These are phyloP conservation scores for Mactra quadrangularis DNA, from an alignment of 1,140 invertebrate genomes.

Conservation along the genomic window DNA sequence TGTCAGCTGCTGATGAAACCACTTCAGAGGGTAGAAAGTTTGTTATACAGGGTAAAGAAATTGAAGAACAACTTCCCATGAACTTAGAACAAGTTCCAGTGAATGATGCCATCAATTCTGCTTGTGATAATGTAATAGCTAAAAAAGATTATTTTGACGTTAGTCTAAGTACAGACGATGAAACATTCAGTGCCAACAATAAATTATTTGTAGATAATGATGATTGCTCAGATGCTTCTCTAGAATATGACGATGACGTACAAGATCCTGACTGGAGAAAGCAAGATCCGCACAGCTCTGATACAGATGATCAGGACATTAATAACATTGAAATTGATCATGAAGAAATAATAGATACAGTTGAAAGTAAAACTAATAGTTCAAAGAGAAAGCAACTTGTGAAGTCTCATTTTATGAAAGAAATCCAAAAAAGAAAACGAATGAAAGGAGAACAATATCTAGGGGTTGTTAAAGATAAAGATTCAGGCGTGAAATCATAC, in stretches of 20 bases:
- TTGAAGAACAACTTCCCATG: background rate
- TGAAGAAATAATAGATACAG: constrained; percentile 31
- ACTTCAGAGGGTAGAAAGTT: constrained; percentile 5
- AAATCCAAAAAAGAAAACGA: constrained; percentile 23
- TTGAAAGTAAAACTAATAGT: background rate
- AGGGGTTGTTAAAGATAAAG: constrained; percentile 22
- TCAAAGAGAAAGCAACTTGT: constrained; percentile 16
- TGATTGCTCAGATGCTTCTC: constrained; percentile 1
- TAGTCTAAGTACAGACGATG: background rate
- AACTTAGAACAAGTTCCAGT: background rate
- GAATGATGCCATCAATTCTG: background rate
- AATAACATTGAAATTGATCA: constrained; percentile 6
- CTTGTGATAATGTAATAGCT: background rate
- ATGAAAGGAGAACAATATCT: constrained; percentile 42
- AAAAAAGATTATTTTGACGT: background rate
- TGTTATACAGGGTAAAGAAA: constrained; percentile 17
- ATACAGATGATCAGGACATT: constrained; percentile 6
- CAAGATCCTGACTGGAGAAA: constrained; percentile 17
- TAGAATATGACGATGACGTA: constrained; percentile 36
- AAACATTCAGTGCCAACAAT: background rate
- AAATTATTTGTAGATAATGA: background rate
- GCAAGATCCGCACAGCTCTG: background rate
- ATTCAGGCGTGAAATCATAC: constrained; percentile 30
- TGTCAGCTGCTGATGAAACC: background rate
- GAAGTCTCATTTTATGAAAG: constrained; percentile 5